Base-by-base conservation (phyloP, 2,797 vertebrate species). In the Melanogrammus aeglefinus region DNA sequence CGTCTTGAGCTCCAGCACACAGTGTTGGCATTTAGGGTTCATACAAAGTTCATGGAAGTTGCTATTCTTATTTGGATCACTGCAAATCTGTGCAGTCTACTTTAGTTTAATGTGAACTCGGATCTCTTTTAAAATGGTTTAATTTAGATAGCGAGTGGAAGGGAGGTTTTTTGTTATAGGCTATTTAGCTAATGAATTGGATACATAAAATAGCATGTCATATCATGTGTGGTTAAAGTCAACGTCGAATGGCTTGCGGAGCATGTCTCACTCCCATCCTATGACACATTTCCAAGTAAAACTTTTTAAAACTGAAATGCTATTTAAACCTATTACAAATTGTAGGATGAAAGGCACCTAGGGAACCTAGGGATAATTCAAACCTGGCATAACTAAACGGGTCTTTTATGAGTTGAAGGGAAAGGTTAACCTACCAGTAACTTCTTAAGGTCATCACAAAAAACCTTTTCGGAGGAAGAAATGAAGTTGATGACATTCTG, bases 81-180 rank as follows among this genome's bases (percentile, higher is more conserved):
- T 74, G 80, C 78, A 24, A 7, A 63, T 24, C 47, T 79, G 73
- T 80, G 71, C 81, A 18, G 70, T 85, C 70, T 76, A 85, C 81
- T 72, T 73, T 21, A 31, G 24, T 31, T 75, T 29, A 18, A 29
- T 18, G 16, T 31, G 74, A 31, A 44, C 84, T 80, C 81, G 0
- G 0, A 82, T 78, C 82, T 85, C 74, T 84, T 44, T 84, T 84
- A 72, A 72, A 81, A 81, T 79, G 70, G 75, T 81, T 78, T 84
- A 1, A n/a, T 63, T 83, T 85, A 73, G 72, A 83, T 73, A 78
- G 36, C 2, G 24, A 75, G 79, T 80, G 79, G 79, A 76, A 83
- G 85, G 82, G 79, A 83, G 74, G 1, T 84, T 87, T 87, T 84
- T 81, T 75, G 73, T 88, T 84, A 66, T 78, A 81, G 80, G 73